Base-by-base conservation (phyloP, 2,113 vertebrate genomes). In the Anguilla rostrata region DNA sequence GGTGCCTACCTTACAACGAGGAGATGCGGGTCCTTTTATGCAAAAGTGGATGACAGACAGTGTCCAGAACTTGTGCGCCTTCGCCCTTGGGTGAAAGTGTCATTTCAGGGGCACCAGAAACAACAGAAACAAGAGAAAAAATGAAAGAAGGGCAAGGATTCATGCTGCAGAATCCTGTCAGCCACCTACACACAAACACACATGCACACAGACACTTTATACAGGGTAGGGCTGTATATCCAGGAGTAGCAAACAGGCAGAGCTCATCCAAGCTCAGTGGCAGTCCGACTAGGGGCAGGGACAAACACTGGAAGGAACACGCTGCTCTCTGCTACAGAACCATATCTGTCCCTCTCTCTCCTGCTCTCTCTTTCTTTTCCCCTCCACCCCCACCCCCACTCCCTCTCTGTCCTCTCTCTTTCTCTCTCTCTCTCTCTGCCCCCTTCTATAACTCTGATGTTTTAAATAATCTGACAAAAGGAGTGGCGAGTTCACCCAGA, bases 1-100 rank as follows among this genome's bases (percentile, higher is more conserved):
- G n/a, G 39, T 82, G 16, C 90, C 90, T 93, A 94, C 94, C 94
- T 92, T 94, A 90, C 86, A 92, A 90, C 90, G 92, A 92, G 81
- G 41, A 60, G 80, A 86, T 43, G 56, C 56, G 40, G 60, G 26
- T 60, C 53, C 80, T 82, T 40, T 40, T 63, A 26, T 12, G 66
- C 56, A 43, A 3, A 71, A 80, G 34, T 71, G 79, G 80, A 12
- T 66, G 80, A 46, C 39, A 49, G 34, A n/a, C 16, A 82, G 9
- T n/a, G 79, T 82, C 85, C 80, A 81, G 56, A 82, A 81, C 56
- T 60, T 40, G 53, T n/a, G 34, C 29, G 26, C 29, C 41, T 41
- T 86, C 57, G 46, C 80, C 75, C 56, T 81, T 39, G 22, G 56
- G 78, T 86, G 49, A 75, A 15, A 86, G 79, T 40, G 57, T 81